Evolutionary conservation across 2,113 vertebrate genomes (phyloP), one percentile per base, ranked within the genome.

Genomic region (Etheostoma spectabile): DNA sequence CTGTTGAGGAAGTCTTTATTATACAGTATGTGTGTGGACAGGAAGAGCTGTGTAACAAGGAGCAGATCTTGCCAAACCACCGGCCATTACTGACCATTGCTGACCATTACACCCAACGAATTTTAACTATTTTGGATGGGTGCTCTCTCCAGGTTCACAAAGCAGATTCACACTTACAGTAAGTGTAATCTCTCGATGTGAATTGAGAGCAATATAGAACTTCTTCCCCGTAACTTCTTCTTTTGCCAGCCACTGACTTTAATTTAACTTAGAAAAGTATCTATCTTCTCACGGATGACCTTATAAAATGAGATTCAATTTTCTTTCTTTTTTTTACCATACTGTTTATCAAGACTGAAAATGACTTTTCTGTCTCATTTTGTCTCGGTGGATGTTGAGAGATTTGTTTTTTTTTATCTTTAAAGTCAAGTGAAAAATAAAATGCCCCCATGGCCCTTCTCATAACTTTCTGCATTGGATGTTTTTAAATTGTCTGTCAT

Each of bases 81-180:
- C 11, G 74, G 82, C 91, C 89, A 90, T 94, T 94, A 93, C 92
- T 92, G 91, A 93, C 91, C 91, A 83, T 80, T 86, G 84, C 85
- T 90, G 88, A 91, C 88, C 88, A 92, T 92, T 90, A 90, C 90
- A 91, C 78, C 89, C 92, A 83, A 83, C 80, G 82, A 85, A 77
- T 53, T 89, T 68, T 62, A 80, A 88, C 89, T 90, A 82, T 92
- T 91, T 92, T 78, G 77, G 82, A 88, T 74, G 38, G 27, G 56
- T 69, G 65, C 72, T 90, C 82, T 86, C 84, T 74, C 77, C 81
- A 86, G 70, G 89, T 88, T 86, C 86, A 84, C 70, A 62, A 66
- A 79, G 85, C 66, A 60, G 82, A 76, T 85, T 87, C 66, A 84
- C 84, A 86, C 72, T 76, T 82, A 42, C 10, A 42, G 38, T 42